Conservation (phyloP, 1,140 invertebrate species). For the Drosophila virilis region DNA sequence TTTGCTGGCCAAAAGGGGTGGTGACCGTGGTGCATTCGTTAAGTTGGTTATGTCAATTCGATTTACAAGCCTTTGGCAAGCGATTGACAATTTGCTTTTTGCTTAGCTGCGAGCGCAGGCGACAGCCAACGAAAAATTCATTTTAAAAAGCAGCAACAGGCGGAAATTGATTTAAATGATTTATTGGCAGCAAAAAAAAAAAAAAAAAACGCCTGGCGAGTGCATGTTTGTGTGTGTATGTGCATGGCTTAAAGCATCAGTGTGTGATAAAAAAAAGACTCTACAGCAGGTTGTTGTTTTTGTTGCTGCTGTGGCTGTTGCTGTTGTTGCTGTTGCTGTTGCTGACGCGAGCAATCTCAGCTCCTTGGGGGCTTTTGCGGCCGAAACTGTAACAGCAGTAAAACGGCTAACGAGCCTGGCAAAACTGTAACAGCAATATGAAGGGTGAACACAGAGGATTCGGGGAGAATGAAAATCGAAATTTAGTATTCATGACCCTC, state of each 20-base stretch:
- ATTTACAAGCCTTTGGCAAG: constrained; percentile 76
- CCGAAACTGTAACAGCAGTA: constrained; percentile 45
- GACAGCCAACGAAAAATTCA: constrained; percentile 47
- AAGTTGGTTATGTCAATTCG: constrained; percentile 79
- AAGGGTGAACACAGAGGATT: background rate
- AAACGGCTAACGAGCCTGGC: constrained; percentile 47
- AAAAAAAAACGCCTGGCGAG: constrained; percentile 25
- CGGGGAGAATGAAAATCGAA: background rate
- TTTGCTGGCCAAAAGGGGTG: constrained; percentile 17
- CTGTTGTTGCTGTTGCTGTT: constrained; percentile 4
- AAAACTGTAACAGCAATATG: constrained; percentile 55
- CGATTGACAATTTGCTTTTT: constrained; percentile 73
- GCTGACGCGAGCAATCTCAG: constrained; percentile 20
- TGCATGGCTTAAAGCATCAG: constrained; percentile 36
- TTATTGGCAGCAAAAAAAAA: constrained; percentile 60
- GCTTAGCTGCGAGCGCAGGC: constrained; percentile 6
- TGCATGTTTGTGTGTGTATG: constrained; percentile 32
- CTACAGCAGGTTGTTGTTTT: constrained; percentile 54
- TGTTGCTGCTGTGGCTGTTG: constrained; percentile 22
- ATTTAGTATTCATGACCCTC: background rate
- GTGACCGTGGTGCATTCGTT: constrained; percentile 37
- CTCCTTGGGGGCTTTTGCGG: constrained; percentile 59
- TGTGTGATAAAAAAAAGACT: constrained; percentile 24
- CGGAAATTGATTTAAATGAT: constrained; percentile 82
- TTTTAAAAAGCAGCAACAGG: constrained; percentile 62